Evolutionary conservation across 2,797 vertebrate genomes (phyloP).

Genomic region (Bovichtus diacanthus): DNA sequence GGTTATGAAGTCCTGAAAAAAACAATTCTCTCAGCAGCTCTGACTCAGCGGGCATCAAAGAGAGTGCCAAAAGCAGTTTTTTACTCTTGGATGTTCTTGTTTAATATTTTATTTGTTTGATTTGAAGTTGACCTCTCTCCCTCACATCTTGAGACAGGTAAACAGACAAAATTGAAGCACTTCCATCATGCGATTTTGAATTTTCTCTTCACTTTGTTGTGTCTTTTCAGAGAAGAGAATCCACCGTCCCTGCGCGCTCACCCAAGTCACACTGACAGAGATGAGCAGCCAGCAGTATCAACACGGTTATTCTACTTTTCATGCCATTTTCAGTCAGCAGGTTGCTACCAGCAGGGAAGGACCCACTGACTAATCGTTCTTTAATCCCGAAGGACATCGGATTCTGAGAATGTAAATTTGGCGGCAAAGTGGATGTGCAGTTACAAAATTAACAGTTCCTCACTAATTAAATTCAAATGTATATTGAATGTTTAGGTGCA

Average conservation of each 20-base stretch:
- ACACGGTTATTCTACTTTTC: conserved; percentile 3
- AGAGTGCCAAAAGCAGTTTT: conserved; percentile 73
- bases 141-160: conserved; percentile 58
- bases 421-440: conserved; percentile 51
- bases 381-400: conserved; percentile 34
- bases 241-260: neutral
- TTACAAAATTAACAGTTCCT: conserved; percentile 63
- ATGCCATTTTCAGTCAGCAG: conserved; percentile 36
- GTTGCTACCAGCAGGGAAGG: conserved; percentile 35
- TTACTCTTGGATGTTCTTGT: conserved; percentile 63
- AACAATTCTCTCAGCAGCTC: conserved; percentile 57
- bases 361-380: conserved; percentile 38
- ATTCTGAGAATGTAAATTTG: conserved; percentile 65
- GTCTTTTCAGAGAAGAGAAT: conserved; percentile 19
- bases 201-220: conserved; percentile 19
- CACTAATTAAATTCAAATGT: conserved; percentile 73
- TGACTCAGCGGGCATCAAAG: conserved; percentile 73
- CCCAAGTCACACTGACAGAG: neutral
- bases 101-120: conserved; percentile 80
- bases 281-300: neutral
- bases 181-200: conserved; percentile 27
- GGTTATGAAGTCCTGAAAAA: conserved; percentile 61
- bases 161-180: conserved; percentile 54
- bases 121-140: conserved; percentile 67
- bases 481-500: conserved; percentile 72